Evolutionary conservation across 2,113 vertebrate species (phyloP), one percentile per base, ranked within the genome.

Genomic region (Sciurus niger): DNA sequence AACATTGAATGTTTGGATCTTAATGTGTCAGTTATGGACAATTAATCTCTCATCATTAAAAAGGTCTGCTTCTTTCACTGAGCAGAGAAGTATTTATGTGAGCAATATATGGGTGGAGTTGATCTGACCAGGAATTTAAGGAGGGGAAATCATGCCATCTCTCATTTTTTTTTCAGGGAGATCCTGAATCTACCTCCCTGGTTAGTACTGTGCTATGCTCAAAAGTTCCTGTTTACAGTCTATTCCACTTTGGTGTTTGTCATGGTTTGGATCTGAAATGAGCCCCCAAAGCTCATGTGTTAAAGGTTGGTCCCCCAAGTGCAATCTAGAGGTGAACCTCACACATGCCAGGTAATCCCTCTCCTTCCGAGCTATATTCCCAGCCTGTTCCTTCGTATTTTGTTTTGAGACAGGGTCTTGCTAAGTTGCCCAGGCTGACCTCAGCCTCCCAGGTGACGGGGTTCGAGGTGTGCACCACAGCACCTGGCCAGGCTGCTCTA

Each of bases 81-180:
- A 60, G 18, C n/a, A 80, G 58, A 94, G 43, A 63, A 76, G 40
- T 48, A 43, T 60, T 7, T 65, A 53, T 48, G n/a, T 91, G 46
- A 93, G n/a, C 43, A 89, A 80, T 32, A 60, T 34, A 28, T 20
- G 85, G 93, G 93, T 90, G 70, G 90, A 76, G 74, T 58, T 96
- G 48, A 91, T 83, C 55, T 70, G 86, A 72, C 76, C 86, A 97
- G 93, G 88, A 96, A 97, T 73, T 96, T 83, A 96, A 73, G 92
- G 73, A 97, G 90, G 77, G 78, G 55, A 74, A 91, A 58, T 95
- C 84, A 82, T 43, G 68, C 46, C 67, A 84, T 72, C 28, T 76
- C 16, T 24, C 51, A 90, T 40, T 40, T 40, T 84, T 37, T 87
- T 67, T 77, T 63, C 32, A 91, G 13, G 63, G 74, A 92, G 18